Evolutionary conservation across 2,113 vertebrate genomes (phyloP), one percentile per base, ranked within the genome.

Genomic region (Tragelaphus buxtoni): DNA sequence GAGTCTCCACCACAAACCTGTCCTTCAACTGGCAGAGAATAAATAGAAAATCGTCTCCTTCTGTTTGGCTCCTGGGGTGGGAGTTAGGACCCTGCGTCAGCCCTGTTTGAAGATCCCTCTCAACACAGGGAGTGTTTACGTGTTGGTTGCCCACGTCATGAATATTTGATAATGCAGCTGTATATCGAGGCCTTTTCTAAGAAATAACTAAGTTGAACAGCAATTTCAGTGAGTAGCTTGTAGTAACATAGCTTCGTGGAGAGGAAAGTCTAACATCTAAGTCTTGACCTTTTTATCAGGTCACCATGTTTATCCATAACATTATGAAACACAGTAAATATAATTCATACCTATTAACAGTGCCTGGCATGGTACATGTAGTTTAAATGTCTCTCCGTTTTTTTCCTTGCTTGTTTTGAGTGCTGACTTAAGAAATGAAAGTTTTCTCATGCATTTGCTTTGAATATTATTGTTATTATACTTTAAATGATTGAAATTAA

Each of bases 401-500:
- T 58, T 12, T 47, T 45, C 12, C 26, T 85, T 60, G 3, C n/a
- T 28, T 28, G 24, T 56, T 63, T 49, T 63, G 63, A 79, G 4
- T 74, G 30, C 42, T 90, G 35, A 72, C 60, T 85, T 92, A 84
- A 88, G 80, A 74, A 93, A 30, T 35, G 51, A 47, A 28, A 69
- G 42, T 60, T 82, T 91, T 96, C 55, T 80, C 32, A 69, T 65
- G 35, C 16, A 65, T 88, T 45, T 84, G 13, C 45, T 39, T 16
- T 83, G 72, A 49, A 65, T 35, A 94, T 85, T 74, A 18, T 60
- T 45, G 81, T 83, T 74, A 90, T 76, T 74, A 60, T n/a, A 56
- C 9, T 45, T 85, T 61, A 94, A 92, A 61, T 84, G 77, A 56
- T 90, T 90, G 74, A 90, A 96, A 95, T 28, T 77, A 60, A 58